Evolutionary conservation across 1,140 invertebrate genomes (phyloP).

Genomic region (Drosophila bipectinata): DNA sequence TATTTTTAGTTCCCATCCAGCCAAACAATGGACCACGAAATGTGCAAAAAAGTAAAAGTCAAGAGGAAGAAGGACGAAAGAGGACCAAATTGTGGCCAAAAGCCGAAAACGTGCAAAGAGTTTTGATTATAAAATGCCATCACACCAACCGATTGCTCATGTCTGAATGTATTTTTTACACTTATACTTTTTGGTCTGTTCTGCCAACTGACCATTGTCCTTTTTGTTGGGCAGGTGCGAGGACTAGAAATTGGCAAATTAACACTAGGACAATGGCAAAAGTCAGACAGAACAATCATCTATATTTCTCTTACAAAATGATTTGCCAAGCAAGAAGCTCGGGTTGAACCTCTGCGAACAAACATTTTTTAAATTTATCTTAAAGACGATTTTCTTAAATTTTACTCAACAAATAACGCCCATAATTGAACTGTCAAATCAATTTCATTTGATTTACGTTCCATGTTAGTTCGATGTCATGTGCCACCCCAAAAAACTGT

Average conservation of each 20-base stretch:
- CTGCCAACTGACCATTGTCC: conserved; percentile 12
- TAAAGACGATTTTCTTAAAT: background rate
- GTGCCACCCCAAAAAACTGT: background rate
- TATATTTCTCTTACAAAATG: background rate
- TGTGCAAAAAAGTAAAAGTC: conserved; percentile 13
- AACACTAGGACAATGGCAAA: conserved; percentile 7
- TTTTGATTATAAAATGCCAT: conserved; percentile 53
- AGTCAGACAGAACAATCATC: background rate
- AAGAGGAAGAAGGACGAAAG: background rate
- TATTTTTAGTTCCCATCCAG: background rate
- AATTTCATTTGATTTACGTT: conserved; percentile 2
- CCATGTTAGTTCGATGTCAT: background rate
- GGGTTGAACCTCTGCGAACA: background rate
- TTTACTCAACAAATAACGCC: background rate
- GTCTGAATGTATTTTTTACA: background rate
- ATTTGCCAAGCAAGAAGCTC: too few relatives aligned
- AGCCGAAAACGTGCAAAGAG: conserved; percentile 48
- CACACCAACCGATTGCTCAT: conserved; percentile 1
- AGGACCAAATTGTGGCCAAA: conserved; percentile 26
- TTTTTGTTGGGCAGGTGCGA: conserved; percentile 8
- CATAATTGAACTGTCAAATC: conserved; percentile 2
- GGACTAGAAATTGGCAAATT: conserved; percentile 20
- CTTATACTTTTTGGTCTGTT: background rate
- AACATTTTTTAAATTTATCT: background rate
- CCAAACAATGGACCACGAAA: conserved; percentile 40